Percentiles rank a stretch among this genome's conserved stretches.
These are phyloP conservation scores for Lanius ludovicianus DNA, from an alignment of 2,113 vertebrate species.

Conservation along the genomic window DNA sequence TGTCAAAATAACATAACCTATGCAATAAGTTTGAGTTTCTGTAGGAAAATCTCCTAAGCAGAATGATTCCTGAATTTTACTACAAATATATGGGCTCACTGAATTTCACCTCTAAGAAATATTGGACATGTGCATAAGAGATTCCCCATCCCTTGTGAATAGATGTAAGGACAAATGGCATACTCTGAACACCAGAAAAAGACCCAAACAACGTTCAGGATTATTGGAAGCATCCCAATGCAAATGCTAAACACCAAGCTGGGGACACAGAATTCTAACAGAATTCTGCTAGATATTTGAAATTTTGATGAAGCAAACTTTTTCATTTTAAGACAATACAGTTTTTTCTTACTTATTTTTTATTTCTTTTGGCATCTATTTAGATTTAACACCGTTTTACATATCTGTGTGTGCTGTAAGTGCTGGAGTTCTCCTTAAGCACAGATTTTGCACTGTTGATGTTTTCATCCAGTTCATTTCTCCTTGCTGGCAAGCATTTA, in stretches of 20 bases:
- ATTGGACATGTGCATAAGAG: background rate
- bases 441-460: background rate
- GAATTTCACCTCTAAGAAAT: background rate
- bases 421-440: background rate
- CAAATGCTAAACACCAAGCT: background rate
- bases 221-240: background rate
- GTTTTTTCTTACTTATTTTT: background rate
- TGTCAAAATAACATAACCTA: background rate
- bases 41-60: background rate
- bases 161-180: background rate
- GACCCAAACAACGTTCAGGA: background rate
- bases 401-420: background rate
- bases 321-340: background rate
- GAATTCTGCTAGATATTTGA: background rate
- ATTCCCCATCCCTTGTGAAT: background rate
- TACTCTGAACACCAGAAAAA: background rate
- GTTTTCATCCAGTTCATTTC: background rate
- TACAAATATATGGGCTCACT: background rate
- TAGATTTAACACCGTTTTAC: background rate
- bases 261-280: background rate
- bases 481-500: constrained; percentile 4
- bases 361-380: background rate
- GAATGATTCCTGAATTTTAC: background rate
- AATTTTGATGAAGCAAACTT: background rate
- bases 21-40: background rate